Evolutionary conservation across 1,140 invertebrate genomes (phyloP).

Genomic region (Nymphalis io): DNA sequence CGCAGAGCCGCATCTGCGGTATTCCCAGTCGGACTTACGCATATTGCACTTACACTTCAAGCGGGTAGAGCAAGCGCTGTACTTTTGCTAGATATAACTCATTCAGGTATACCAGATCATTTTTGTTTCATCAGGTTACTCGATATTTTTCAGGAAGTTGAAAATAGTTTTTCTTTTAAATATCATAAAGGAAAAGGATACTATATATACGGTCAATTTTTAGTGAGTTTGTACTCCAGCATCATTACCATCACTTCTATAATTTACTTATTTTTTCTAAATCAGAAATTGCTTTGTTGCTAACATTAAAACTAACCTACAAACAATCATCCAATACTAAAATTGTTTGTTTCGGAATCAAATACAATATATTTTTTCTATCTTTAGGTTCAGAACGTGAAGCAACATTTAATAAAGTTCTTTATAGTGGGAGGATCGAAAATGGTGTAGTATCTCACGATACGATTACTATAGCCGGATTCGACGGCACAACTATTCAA

Average conservation of each 20-base stretch:
- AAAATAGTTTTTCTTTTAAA: not conserved
- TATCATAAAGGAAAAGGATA: too few relatives aligned
- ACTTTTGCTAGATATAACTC: slow-evolving; percentile 23
- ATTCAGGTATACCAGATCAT: not conserved
- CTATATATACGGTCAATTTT: too few relatives aligned
- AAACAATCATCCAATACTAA: too few relatives aligned
- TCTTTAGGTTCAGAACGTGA: slow-evolving; percentile 14
- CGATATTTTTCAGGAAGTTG: too few relatives aligned
- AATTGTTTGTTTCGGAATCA: too few relatives aligned
- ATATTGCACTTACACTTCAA: slow-evolving; percentile 47
- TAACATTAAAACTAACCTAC: too few relatives aligned
- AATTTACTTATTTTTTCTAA: too few relatives aligned
- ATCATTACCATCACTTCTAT: too few relatives aligned
- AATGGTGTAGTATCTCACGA: slow-evolving; percentile 48
- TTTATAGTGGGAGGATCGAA: slow-evolving; percentile 52
- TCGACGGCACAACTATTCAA: slow-evolving; percentile 40
- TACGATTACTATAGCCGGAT: slow-evolving; percentile 44
- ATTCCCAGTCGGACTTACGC: slow-evolving; percentile 27
- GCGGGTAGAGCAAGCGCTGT: slow-evolving; percentile 43
- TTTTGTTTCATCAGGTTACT: too few relatives aligned
- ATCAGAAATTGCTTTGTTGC: too few relatives aligned
- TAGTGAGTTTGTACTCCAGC: too few relatives aligned
- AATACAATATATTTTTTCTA: not conserved
- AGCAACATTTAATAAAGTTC: slow-evolving; percentile 48
- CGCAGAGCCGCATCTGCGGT: slow-evolving; percentile 9